phyloP scores from a whole-genome alignment of 2,797 vertebrate species.

The Myotis vivesi region DNA sequence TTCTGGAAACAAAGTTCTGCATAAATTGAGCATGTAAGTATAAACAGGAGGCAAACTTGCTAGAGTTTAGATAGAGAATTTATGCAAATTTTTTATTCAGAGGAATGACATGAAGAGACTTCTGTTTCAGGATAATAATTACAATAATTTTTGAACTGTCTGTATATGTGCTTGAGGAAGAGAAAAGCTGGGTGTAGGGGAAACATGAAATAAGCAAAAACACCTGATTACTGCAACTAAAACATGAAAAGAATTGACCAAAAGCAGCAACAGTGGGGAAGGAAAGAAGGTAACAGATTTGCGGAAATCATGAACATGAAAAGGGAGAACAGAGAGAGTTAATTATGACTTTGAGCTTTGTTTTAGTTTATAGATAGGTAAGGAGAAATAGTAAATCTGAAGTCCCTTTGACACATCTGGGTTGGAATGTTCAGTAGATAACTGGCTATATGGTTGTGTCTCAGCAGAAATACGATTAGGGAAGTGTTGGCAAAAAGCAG shows the following conservation, averaged over 20 bases:
- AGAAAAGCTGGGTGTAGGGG: neutral
- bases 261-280: neutral
- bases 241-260: neutral
- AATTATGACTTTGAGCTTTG: neutral
- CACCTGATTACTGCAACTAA: constrained; percentile 9
- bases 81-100: neutral
- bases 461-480: neutral
- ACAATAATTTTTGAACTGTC: neutral
- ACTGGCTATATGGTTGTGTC: neutral
- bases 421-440: neutral
- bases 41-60: neutral
- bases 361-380: neutral
- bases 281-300: neutral
- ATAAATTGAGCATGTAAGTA: neutral
- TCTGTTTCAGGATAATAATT: constrained; percentile 1
- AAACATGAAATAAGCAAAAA: neutral
- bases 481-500: neutral
- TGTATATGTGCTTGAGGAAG: neutral
- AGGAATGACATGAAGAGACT: constrained; percentile 21
- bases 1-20: neutral
- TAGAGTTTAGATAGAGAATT: neutral
- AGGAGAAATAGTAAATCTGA: neutral
- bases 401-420: neutral
- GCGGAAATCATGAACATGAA: neutral
- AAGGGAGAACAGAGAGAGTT: neutral